phyloP scores from a whole-genome alignment of 1,140 invertebrate genomes.

The Dreissena rostriformis region DNA sequence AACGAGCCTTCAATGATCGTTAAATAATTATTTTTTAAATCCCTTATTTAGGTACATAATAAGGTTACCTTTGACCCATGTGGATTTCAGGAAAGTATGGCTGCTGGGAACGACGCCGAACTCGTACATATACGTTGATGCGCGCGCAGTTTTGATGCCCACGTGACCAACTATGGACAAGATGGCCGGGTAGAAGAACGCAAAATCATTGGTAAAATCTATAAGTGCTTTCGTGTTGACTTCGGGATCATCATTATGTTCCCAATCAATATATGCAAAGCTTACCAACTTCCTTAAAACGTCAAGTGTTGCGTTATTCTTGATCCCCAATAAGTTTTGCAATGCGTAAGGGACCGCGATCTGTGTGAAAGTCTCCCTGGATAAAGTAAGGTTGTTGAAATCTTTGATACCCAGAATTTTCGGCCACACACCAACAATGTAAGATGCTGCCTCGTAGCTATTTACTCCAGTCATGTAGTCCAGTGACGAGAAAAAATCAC shows the following conservation, averaged over 20 bases:
- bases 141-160: neutral
- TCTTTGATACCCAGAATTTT: neutral
- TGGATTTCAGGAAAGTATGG: neutral
- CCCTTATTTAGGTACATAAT: no score
- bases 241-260: neutral
- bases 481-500: neutral
- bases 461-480: neutral
- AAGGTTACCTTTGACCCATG: neutral
- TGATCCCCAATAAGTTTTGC: neutral
- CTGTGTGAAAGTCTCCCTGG: neutral
- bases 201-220: neutral
- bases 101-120: neutral
- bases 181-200: neutral
- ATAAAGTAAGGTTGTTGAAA: neutral
- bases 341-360: neutral
- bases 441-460: neutral
- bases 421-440: neutral
- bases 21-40: no score
- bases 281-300: neutral
- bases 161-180: neutral
- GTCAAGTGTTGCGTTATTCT: neutral
- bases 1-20: no score
- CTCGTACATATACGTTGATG: conserved; percentile 3
- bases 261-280: neutral
- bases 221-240: neutral